Evolutionary conservation across 2,888 invertebrate species (phyloP), one percentile per base, ranked within the genome.

Genomic region (Clanis bilineata): DNA sequence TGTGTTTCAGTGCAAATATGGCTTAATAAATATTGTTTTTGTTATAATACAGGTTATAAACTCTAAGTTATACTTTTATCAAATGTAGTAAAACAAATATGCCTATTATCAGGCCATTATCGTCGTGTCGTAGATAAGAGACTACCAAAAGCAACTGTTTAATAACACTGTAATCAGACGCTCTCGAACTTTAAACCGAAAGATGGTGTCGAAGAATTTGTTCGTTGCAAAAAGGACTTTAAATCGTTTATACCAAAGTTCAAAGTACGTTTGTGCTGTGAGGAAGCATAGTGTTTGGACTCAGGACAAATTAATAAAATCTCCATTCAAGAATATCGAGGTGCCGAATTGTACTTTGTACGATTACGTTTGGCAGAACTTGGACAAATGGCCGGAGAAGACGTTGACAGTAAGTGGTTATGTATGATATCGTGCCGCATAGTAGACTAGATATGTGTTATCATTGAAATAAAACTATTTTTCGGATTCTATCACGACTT

Each of bases 341-440:
- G 77, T 93, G 51, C 93, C 93, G 0, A 93, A 94, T 65, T 73
- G 86, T 15, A 91, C 94, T 1, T 62, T 95, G 57, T 89, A 94
- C 59, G 94, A 95, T 68, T 94, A 93, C 64, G 85, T 95, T 3
- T 95, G 95, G 95, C 85, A 86, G 64, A 90, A 94, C 73, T 72
- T 95, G 56, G 93, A 94, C 21, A 94, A 90, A 82, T 95, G 95
- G 95, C 92, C 94, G 3, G 91, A 95, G 59, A 91, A 92, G 66
- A 93, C 93, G 4, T 93, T 94, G 38, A 68, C 94, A 76, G 95
- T 95, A 79, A 94, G 94, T 93, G 68, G 32, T n/a, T 55, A 39
- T 38, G 36, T 22, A 3, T 6, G 0, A 7, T 32, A 6, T 9
- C 36, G 9, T 36, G 1, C 32, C 9, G 32, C 1, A 6, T 9